Conservation (phyloP, 2,797 vertebrate species). For the Parambassis ranga region DNA sequence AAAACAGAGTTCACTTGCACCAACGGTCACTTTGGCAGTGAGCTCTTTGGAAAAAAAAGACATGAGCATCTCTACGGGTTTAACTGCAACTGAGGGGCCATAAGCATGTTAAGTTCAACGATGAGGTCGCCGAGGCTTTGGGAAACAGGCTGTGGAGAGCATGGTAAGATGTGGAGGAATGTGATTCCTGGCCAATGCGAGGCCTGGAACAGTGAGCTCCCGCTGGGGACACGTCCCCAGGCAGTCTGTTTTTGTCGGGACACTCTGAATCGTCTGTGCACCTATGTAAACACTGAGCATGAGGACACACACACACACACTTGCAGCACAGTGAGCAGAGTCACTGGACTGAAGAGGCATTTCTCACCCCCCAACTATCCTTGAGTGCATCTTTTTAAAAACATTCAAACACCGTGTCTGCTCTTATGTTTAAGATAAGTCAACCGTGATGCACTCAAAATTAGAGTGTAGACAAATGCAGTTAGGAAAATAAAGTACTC, state of each 20-base stretch:
- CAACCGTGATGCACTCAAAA: not conserved
- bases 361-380: slow-evolving; percentile 40
- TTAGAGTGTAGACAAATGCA: slow-evolving; percentile 2
- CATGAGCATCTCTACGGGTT: slow-evolving; percentile 46
- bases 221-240: slow-evolving; percentile 81
- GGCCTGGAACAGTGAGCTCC: slow-evolving; percentile 75
- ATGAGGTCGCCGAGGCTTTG: slow-evolving; percentile 75
- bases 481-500: not conserved
- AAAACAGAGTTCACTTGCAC: slow-evolving; percentile 38
- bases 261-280: slow-evolving; percentile 82
- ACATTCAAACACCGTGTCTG: slow-evolving; percentile 30
- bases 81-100: slow-evolving; percentile 44
- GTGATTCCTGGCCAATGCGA: slow-evolving; percentile 81
- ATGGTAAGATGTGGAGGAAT: slow-evolving; percentile 81
- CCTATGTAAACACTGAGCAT: slow-evolving; percentile 84
- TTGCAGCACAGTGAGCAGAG: slow-evolving; percentile 51
- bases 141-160: slow-evolving; percentile 79
- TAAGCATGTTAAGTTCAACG: slow-evolving; percentile 64
- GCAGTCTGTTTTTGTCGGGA: slow-evolving; percentile 86
- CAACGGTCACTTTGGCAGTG: slow-evolving; percentile 27
- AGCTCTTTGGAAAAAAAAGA: not conserved
- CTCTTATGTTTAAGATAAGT: slow-evolving; percentile 13
- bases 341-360: slow-evolving; percentile 55
- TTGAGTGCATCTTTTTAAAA: slow-evolving; percentile 45
- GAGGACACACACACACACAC: slow-evolving; percentile 64